A percentile compares a stretch with the other conserved stretches of the same genome.
These are phyloP conservation scores for Epinotia brunnichana DNA, from an alignment of 2,888 invertebrate genomes.

Conservation along the genomic window DNA sequence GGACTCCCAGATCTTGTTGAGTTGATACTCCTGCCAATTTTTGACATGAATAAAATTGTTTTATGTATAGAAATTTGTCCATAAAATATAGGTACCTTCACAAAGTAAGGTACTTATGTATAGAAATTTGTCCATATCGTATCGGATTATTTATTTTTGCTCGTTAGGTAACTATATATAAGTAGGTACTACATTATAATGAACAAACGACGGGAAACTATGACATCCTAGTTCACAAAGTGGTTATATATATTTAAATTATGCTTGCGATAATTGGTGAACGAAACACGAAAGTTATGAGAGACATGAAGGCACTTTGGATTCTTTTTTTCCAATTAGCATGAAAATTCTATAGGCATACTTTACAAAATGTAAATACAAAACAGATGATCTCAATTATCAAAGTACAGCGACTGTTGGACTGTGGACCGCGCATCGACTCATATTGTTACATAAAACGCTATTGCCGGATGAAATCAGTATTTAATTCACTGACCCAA, in stretches of 20 bases:
- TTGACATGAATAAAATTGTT: no score
- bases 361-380: background rate
- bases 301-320: background rate
- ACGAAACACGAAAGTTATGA: background rate
- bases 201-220: constrained; percentile 8
- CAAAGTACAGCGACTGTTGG: background rate
- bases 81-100: no score
- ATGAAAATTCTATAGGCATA: background rate
- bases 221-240: background rate
- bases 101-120: no score
- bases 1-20: no score
- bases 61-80: no score
- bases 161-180: background rate
- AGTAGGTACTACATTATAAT: background rate
- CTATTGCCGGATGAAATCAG: background rate
- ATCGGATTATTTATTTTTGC: background rate
- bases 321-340: background rate
- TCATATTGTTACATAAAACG: background rate
- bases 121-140: constrained; percentile 5
- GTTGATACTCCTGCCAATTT: no score
- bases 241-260: constrained; percentile 14
- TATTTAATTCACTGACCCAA: constrained; percentile 2
- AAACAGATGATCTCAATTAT: constrained; percentile 20
- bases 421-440: background rate
- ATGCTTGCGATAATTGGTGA: no score